Conservation (phyloP, 2,797 vertebrate genomes). For the Onychomys torridus region DNA sequence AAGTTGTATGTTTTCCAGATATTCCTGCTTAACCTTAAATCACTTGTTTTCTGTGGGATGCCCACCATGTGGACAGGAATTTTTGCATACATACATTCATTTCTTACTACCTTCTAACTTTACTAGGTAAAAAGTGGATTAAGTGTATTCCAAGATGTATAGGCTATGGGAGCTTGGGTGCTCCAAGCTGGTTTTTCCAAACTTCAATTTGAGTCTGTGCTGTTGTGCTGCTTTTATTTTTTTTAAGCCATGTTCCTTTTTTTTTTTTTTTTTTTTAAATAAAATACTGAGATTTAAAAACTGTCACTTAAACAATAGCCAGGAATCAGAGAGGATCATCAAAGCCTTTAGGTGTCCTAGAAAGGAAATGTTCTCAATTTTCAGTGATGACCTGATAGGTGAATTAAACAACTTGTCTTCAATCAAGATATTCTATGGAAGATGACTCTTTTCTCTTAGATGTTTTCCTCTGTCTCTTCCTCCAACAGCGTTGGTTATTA, state of each 20-base stretch:
- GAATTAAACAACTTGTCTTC: constrained; percentile 17
- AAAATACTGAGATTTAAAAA: not conserved
- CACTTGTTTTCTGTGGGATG: not conserved
- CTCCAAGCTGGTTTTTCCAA: constrained; percentile 1
- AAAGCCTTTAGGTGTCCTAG: not conserved
- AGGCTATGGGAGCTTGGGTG: not conserved
- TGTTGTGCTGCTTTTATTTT: not conserved
- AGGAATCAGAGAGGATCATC: not conserved
- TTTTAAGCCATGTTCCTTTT: not conserved
- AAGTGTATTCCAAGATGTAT: not conserved
- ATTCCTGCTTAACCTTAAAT: not conserved
- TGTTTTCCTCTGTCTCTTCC: not conserved
- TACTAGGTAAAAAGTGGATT: not conserved
- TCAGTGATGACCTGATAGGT: not conserved
- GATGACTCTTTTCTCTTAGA: not conserved
- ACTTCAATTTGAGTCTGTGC: not conserved
- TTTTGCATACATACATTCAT: not conserved
- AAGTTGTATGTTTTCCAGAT: not conserved
- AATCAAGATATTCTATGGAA: not conserved
- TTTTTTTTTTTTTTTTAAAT: no score
- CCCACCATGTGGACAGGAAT: not conserved
- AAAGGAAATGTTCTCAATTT: not conserved
- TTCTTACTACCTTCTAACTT: not conserved
- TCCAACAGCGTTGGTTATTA: constrained; percentile 48
- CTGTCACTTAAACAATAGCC: constrained; percentile 27